These are phyloP conservation scores for Herpailurus yagouaroundi DNA, from an alignment of 2,113 vertebrate species.

Conservation along the genomic window DNA sequence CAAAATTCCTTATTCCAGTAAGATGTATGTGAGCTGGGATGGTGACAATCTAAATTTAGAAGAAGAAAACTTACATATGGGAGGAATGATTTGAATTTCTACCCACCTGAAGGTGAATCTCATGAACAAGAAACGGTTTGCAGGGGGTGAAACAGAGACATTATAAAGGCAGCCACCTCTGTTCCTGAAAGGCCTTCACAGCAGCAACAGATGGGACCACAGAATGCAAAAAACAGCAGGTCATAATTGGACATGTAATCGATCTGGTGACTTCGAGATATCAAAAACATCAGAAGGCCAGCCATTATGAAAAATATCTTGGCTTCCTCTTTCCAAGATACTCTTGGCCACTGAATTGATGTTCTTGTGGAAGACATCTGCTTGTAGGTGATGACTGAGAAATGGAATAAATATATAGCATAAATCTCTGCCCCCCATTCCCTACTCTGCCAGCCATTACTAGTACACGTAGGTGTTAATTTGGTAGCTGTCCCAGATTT, in stretches of 20 bases:
- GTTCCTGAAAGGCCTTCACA: background rate
- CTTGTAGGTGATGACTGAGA: conserved; percentile 71
- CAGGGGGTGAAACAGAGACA: background rate
- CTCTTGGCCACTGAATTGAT: conserved; percentile 55
- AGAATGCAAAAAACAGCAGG: background rate
- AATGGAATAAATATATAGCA: conserved; percentile 54
- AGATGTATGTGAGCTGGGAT: background rate
- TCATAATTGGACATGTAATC: background rate
- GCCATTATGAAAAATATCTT: conserved; percentile 11
- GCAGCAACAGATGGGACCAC: background rate
- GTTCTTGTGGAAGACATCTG: conserved; percentile 72
- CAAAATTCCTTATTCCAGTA: background rate
- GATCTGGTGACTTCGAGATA: conserved; percentile 30
- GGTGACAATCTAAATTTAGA: background rate
- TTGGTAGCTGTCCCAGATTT: conserved; percentile 70
- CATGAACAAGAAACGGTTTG: background rate
- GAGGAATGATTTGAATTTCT: conserved; percentile 13
- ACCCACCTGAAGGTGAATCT: background rate
- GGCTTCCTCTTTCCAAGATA: conserved; percentile 63
- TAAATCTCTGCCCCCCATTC: conserved; percentile 50
- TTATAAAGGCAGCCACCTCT: background rate
- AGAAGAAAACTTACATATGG: background rate
- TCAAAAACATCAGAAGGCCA: conserved; percentile 4
- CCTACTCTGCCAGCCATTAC: conserved; percentile 67
- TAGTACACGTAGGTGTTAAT: conserved; percentile 62